Evolutionary conservation across 2,113 vertebrate species (phyloP).

Genomic region (Rhineura floridana): DNA sequence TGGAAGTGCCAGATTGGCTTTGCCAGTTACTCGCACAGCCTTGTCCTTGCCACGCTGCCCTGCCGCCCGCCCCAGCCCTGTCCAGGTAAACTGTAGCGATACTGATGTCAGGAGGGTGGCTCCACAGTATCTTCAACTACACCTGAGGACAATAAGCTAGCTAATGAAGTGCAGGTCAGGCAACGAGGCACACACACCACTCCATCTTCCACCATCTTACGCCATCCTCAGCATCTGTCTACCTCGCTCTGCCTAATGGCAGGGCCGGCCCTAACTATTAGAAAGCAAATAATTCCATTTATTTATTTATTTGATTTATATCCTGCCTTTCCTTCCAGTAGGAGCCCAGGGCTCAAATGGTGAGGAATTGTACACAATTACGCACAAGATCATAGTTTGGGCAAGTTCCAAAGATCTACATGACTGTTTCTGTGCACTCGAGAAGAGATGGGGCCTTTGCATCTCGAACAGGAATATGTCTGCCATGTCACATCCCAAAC

Average conservation of each 20-base stretch:
- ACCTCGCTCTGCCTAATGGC: no score
- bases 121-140: not conserved
- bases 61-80: no score
- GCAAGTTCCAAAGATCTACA: not conserved
- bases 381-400: not conserved
- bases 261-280: not conserved
- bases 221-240: not conserved
- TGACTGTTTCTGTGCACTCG: not conserved
- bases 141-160: not conserved
- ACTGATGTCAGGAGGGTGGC: no score
- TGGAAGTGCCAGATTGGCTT: no score
- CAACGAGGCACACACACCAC: not conserved
- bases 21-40: no score
- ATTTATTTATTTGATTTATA: no score
- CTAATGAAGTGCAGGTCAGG: not conserved
- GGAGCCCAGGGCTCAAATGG: not conserved
- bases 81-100: no score
- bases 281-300: not conserved
- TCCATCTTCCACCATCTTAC: not conserved
- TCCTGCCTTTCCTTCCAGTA: no score
- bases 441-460: not conserved
- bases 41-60: no score
- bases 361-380: not conserved
- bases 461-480: not conserved
- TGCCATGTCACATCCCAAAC: not conserved